These are phyloP conservation scores for Emydocephalus ijimae DNA, from an alignment of 2,113 vertebrate genomes.

Conservation along the genomic window DNA sequence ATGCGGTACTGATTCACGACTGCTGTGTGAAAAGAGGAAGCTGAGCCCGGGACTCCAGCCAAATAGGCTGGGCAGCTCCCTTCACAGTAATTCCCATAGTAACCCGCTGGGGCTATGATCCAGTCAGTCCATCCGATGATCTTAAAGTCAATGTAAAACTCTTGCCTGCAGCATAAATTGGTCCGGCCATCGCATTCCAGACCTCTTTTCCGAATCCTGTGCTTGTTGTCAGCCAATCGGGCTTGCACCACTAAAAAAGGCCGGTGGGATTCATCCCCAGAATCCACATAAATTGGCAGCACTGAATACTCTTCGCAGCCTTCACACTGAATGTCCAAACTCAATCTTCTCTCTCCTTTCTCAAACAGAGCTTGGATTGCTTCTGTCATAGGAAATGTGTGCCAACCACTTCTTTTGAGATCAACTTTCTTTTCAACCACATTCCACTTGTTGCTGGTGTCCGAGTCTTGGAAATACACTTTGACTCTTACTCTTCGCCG, in stretches of 20 bases:
- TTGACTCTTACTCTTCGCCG: slow-evolving; percentile 91
- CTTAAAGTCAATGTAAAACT: slow-evolving; percentile 99
- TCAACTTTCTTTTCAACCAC: slow-evolving; percentile 94
- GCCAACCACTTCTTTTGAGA: slow-evolving; percentile 96
- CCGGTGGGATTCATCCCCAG: slow-evolving; percentile 87
- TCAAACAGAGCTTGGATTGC: slow-evolving; percentile 86
- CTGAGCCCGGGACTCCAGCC: slow-evolving; percentile 93
- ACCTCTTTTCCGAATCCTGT: slow-evolving; percentile 95
- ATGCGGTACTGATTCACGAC: slow-evolving; percentile 99
- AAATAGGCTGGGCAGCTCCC: slow-evolving; percentile 98
- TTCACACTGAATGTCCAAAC: slow-evolving; percentile 92
- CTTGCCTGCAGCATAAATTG: slow-evolving; percentile 95
- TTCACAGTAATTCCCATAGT: slow-evolving; percentile 98
- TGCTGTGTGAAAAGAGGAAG: slow-evolving; percentile 96
- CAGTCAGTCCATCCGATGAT: slow-evolving; percentile 99
- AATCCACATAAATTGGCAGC: slow-evolving; percentile 85
- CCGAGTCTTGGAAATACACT: slow-evolving; percentile 86
- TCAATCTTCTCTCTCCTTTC: slow-evolving; percentile 85
- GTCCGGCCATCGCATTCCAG: slow-evolving; percentile 95
- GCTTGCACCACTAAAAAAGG: slow-evolving; percentile 96
- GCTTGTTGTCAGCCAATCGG: slow-evolving; percentile 84
- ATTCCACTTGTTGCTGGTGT: slow-evolving; percentile 77
- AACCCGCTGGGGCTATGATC: slow-evolving; percentile 98
- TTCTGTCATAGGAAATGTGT: slow-evolving; percentile 93
- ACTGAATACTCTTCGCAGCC: slow-evolving; percentile 85